phyloP scores from a whole-genome alignment of 2,888 invertebrate species.

The Noctua pronuba region DNA sequence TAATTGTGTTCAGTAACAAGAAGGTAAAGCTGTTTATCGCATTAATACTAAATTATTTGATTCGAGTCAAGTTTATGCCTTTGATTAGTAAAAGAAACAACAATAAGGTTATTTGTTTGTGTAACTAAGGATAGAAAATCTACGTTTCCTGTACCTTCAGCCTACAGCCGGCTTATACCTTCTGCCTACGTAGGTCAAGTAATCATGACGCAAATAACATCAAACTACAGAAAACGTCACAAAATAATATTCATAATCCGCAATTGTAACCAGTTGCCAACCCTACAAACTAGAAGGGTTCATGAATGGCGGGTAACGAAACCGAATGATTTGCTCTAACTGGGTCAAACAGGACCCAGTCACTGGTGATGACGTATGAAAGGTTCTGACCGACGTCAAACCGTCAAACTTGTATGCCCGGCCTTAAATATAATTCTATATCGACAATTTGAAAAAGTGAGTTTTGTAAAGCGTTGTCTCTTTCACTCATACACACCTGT shows the following conservation, averaged over 20 bases:
- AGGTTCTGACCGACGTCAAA: slow-evolving; percentile 14
- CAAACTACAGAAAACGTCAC: slow-evolving; percentile 13
- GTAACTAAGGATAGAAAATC: background rate
- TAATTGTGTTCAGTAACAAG: slow-evolving; percentile 15
- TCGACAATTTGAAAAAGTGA: background rate
- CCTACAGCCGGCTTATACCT: too few relatives aligned
- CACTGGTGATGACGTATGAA: slow-evolving; percentile 16
- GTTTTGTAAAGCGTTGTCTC: background rate
- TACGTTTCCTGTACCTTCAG: too few relatives aligned
- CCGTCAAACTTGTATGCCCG: background rate
- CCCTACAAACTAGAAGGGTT: slow-evolving; percentile 35
- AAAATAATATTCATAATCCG: slow-evolving; percentile 43
- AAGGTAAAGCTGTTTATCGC: slow-evolving; percentile 13
- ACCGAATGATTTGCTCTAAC: slow-evolving; percentile 41
- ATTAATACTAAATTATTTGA: slow-evolving; percentile 8
- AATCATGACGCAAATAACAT: slow-evolving; percentile 9
- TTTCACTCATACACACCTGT: background rate
- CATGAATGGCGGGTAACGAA: slow-evolving; percentile 55
- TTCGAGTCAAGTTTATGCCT: background rate
- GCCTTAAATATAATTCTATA: background rate
- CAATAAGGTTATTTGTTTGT: background rate
- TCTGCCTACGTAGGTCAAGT: background rate
- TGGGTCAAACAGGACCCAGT: slow-evolving; percentile 43
- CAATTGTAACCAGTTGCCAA: slow-evolving; percentile 43
- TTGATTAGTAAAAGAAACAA: slow-evolving; percentile 8